A percentile compares a stretch with the other conserved stretches of the same genome.
Conservation (phyloP, 2,888 invertebrate genomes). For the Chrysodeixis includens region DNA sequence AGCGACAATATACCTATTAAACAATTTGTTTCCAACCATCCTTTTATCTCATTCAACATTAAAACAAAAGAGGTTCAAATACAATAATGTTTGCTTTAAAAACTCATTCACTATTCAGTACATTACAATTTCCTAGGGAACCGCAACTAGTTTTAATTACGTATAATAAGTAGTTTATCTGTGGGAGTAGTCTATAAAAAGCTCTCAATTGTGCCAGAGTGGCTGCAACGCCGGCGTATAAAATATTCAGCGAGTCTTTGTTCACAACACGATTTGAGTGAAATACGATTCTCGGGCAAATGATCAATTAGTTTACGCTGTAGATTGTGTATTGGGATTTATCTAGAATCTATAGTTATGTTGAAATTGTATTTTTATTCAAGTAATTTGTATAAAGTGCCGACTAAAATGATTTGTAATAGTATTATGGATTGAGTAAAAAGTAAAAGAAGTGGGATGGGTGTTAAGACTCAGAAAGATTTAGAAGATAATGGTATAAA, state of each 20-base stretch:
- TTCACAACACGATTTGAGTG: slow-evolving; percentile 39
- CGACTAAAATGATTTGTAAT: no score
- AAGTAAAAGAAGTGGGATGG: no score
- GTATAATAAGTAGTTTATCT: slow-evolving; percentile 43
- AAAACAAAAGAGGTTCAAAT: no score
- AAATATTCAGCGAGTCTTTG: slow-evolving; percentile 51
- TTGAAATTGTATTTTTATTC: not conserved
- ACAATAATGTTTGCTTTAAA: no score
- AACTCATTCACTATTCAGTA: not conserved
- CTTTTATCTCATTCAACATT: no score
- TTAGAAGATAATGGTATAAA: no score
- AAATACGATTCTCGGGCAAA: slow-evolving; percentile 41
- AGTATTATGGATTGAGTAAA: no score
- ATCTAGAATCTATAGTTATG: not conserved
- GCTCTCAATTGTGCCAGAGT: slow-evolving; percentile 40
- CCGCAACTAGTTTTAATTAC: slow-evolving; percentile 34
- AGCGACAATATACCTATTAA: no score
- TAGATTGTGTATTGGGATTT: slow-evolving; percentile 15
- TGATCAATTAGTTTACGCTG: slow-evolving; percentile 41
- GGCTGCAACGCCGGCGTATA: slow-evolving; percentile 45
- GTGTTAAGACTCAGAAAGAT: no score
- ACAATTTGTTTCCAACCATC: no score
- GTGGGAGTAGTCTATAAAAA: slow-evolving; percentile 48
- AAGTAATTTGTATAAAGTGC: no score
- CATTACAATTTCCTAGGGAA: not conserved